Evolutionary conservation across 2,888 invertebrate genomes (phyloP).

Genomic region (Dryobotodes eremita): DNA sequence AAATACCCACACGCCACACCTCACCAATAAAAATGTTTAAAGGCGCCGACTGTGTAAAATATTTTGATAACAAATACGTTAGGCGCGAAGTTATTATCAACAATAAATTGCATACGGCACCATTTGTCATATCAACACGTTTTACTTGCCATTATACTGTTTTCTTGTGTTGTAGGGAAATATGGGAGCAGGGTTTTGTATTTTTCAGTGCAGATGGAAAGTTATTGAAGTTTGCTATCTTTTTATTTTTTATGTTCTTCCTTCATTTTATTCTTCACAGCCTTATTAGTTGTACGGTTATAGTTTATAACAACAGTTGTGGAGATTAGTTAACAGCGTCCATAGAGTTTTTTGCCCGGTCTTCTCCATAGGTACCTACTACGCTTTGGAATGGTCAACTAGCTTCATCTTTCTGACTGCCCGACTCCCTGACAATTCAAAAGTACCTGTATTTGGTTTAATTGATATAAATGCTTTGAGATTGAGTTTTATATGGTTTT

Average conservation of each 20-base stretch:
- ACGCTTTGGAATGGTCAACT: too few relatives aligned
- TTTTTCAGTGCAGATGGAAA: background rate
- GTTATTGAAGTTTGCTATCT: background rate
- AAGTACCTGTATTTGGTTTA: too few relatives aligned
- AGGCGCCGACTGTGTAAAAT: constrained; percentile 77
- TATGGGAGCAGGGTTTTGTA: background rate
- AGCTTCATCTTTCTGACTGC: too few relatives aligned
- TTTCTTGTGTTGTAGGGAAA: constrained; percentile 2
- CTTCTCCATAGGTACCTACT: too few relatives aligned
- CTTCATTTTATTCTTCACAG: background rate
- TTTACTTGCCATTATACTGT: constrained; percentile 50
- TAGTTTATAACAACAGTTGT: too few relatives aligned
- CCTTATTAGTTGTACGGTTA: background rate
- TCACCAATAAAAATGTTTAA: constrained; percentile 72
- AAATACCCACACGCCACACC: constrained; percentile 33
- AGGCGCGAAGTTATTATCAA: constrained; percentile 81
- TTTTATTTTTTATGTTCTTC: background rate
- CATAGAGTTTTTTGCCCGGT: too few relatives aligned
- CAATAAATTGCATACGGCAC: constrained; percentile 82
- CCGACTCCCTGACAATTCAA: too few relatives aligned
- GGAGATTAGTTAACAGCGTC: too few relatives aligned
- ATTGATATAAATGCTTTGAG: too few relatives aligned
- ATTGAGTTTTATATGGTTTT: background rate
- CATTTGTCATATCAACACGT: constrained; percentile 74
- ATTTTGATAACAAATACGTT: constrained; percentile 85